Evolutionary conservation across 2,113 vertebrate genomes (phyloP), one percentile per base, ranked within the genome.

Genomic region (Setophaga petechia): DNA sequence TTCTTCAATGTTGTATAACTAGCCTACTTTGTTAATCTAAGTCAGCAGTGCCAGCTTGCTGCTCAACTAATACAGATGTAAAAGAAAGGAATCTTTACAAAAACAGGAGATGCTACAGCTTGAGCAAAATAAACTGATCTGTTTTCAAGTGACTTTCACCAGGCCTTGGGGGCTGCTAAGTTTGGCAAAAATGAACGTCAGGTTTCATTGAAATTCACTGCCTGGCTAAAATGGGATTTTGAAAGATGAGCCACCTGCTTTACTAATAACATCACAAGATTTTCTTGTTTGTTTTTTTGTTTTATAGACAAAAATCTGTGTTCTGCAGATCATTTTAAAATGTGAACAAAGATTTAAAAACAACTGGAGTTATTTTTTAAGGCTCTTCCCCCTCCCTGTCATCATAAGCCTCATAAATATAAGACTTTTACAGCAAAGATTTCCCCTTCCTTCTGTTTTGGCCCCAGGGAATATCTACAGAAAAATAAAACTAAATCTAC

Each of bases 161-260:
- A 96, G 83, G 87, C 82, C 92, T 97, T 96, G 84, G 44, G 69
- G 90, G 91, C 80, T 95, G 89, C 73, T 95, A 94, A 78, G 73
- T 80, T 93, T 95, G 61, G 94, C 93, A 96, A 95, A 98, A 97
- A 96, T 76, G 93, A 97, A 92, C 79, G 97, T 95, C 95, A 97
- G 77, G 37, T 96, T 97, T 97, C 93, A 96, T 62, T 96, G 94
- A 93, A 95, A 98, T 97, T 96, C 95, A 94, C 74, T 95, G 85
- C 90, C 79, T 82, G 57, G 93, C 83, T 96, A 88, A 97, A 98
- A 97, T 93, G 84, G 69, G 90, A 94, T 93, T 97, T 94, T 97
- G 94, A 97, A 95, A 94, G 95, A 97, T 91, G 77, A 95, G 78
- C 76, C 83, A 86, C 93, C 84, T 95, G 81, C 85, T 95, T 97